Evolutionary conservation across 1,140 invertebrate genomes (phyloP), one percentile per base, ranked within the genome.

Genomic region (Philaenus spumarius): DNA sequence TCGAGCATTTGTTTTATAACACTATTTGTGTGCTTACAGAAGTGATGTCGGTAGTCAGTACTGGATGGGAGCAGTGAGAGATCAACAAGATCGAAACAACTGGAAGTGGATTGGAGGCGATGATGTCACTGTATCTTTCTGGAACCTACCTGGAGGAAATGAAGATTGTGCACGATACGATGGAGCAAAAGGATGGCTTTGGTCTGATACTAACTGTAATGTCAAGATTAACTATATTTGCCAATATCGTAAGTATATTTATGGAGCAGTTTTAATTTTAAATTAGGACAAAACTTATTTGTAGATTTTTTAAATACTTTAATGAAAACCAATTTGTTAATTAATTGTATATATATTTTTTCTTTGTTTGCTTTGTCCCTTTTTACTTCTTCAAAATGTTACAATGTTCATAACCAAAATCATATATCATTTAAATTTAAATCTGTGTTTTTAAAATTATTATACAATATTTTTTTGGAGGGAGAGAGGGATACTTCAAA

Each of bases 91-190:
- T 69, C 75, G 80, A 4, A 84, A 82, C 57, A 86, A 88, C 64
- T 96, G 93, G 93, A 89, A 90, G 67, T 95, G 93, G 93, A 77
- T 88, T 17, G 90, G 84, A 63, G 91, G 90, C 0, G 86, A 89
- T 43, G 89, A 94, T 72, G 85, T 95, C 12, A 86, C 87, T 0
- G 85, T 95, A 1, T 93, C 90, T 0, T 96, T 96, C 71, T 96
- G 93, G 93, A 94, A 91, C 73, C 73, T 89, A 35, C 89, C 89
- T 0, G 87, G 87, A 4, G 86, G 84, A 1, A 82, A 83, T 56
- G 89, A 92, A 51, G 87, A 91, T 63, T 96, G 93, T 68, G 90
- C 92, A 2, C 73, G 91, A 37, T 95, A 93, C 70, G 93, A 95
- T 70, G 93, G 93, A 58, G 88, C 88, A 64, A 92, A 91, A 71